Conservation (phyloP, 2,888 invertebrate genomes). For the Apoda limacodes region DNA sequence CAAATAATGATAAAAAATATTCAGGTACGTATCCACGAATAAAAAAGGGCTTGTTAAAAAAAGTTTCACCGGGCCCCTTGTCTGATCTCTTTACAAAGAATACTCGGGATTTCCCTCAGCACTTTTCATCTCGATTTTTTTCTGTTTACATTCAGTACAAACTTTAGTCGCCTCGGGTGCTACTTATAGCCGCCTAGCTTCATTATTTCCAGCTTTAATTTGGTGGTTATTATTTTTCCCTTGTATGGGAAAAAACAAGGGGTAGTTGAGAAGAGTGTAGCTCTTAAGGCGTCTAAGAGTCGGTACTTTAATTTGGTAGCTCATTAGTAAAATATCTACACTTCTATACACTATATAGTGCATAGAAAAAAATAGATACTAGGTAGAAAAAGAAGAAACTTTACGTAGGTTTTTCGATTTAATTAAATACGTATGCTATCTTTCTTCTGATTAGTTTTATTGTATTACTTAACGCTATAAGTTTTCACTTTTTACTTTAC, state of each 20-base stretch:
- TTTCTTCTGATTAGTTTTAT: too few species aligned
- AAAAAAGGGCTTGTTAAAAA: slow-evolving; percentile 9
- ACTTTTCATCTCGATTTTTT: slow-evolving; percentile 35
- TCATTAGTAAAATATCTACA: too few species aligned
- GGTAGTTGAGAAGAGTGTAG: too few species aligned
- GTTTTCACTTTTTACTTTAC: too few species aligned
- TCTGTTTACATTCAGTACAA: slow-evolving; percentile 37
- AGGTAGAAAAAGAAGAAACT: too few species aligned
- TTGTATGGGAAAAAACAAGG: slow-evolving; percentile 12
- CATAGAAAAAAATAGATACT: too few species aligned
- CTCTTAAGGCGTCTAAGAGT: too few species aligned
- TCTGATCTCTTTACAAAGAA: slow-evolving; percentile 31
- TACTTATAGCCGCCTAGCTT: slow-evolving; percentile 36
- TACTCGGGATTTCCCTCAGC: slow-evolving; percentile 42
- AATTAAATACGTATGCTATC: too few species aligned
- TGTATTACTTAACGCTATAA: too few species aligned
- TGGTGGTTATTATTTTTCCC: slow-evolving; percentile 25
- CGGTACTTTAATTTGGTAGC: too few species aligned
- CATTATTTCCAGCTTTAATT: slow-evolving; percentile 29
- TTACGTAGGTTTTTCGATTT: too few species aligned
- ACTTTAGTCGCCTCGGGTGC: slow-evolving; percentile 44
- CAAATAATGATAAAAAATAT: neutral
- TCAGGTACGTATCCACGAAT: slow-evolving; percentile 1
- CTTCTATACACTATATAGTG: too few species aligned
- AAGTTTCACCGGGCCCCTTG: slow-evolving; percentile 16